Evolutionary conservation across 2,797 vertebrate genomes (phyloP).

Genomic region (Gouania willdenowi): DNA sequence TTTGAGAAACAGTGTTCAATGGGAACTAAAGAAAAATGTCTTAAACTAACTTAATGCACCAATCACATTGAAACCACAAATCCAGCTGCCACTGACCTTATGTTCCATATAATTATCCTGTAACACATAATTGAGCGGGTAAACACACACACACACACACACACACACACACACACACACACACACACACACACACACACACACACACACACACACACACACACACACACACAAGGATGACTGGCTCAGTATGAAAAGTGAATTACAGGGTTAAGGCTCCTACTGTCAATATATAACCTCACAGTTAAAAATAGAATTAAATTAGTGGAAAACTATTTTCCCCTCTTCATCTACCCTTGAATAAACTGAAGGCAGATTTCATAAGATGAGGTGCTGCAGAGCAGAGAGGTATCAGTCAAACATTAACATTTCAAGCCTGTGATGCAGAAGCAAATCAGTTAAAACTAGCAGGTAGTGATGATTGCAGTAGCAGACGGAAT

Average conservation of each 20-base stretch:
- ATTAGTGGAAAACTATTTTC: conserved; percentile 25
- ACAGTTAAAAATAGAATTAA: conserved; percentile 21
- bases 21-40: not conserved
- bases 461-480: conserved; percentile 62
- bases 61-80: not conserved
- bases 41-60: no score
- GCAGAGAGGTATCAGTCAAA: conserved; percentile 14
- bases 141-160: not conserved
- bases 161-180: not conserved
- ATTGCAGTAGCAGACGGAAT: conserved; percentile 47
- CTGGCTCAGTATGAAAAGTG: conserved; percentile 7
- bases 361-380: conserved; percentile 5
- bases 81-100: not conserved
- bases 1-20: no score
- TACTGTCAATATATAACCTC: conserved; percentile 6
- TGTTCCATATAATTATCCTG: not conserved
- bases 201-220: not conserved
- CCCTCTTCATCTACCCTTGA: conserved; percentile 11
- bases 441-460: conserved; percentile 45
- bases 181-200: not conserved
- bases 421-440: conserved; percentile 30
- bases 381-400: not conserved
- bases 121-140: not conserved
- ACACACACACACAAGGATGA: not conserved
- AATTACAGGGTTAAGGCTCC: conserved; percentile 7